These are phyloP conservation scores for Mimachlamys varia DNA, from an alignment of 2,888 invertebrate species.

Conservation along the genomic window DNA sequence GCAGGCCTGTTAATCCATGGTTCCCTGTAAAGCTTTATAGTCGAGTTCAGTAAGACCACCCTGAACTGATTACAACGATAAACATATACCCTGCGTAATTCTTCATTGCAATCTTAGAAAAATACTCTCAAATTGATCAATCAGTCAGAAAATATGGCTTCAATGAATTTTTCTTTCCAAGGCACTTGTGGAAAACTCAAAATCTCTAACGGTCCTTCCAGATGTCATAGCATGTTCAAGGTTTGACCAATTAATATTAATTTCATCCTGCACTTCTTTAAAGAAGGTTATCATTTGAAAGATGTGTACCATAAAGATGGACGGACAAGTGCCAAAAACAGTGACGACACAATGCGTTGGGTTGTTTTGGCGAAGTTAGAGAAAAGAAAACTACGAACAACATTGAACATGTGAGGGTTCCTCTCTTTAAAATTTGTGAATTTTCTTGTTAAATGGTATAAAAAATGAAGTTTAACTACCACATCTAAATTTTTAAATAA, in stretches of 20 bases:
- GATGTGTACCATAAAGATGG: neutral
- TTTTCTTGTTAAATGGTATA: neutral
- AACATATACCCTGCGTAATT: neutral
- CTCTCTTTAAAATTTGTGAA: neutral
- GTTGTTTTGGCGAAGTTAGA: neutral
- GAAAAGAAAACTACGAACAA: neutral
- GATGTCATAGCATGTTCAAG: neutral
- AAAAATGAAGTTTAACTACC: neutral
- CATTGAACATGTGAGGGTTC: neutral
- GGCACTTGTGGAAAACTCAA: constrained; percentile 14
- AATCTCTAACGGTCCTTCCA: neutral
- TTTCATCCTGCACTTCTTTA: neutral
- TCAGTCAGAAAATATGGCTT: constrained; percentile 6
- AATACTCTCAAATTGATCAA: neutral
- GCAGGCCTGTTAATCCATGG: no score
- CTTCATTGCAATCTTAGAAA: neutral
- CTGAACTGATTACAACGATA: neutral
- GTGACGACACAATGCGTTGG: neutral
- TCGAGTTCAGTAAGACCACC: neutral
- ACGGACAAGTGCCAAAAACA: neutral
- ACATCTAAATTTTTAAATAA: no score
- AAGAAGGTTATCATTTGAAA: neutral
- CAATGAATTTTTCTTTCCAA: constrained; percentile 5
- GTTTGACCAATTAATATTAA: neutral
- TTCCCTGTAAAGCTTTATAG: no score